Evolutionary conservation across 2,113 vertebrate genomes (phyloP).

Genomic region (Poecilia latipinna): DNA sequence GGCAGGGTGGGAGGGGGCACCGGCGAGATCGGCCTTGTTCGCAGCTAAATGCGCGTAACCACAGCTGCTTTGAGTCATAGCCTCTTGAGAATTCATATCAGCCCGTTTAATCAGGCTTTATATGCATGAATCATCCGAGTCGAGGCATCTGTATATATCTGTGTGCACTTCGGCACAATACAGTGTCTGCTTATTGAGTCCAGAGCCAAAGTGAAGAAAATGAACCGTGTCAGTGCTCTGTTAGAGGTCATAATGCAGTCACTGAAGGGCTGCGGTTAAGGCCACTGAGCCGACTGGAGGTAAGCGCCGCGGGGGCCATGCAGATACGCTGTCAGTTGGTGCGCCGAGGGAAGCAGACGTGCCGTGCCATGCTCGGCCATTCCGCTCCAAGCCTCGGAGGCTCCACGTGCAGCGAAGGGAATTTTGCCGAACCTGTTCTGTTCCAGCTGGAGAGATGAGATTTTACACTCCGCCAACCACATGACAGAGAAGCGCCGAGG

Average conservation of each 20-base stretch:
- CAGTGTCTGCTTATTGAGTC: conserved; percentile 44
- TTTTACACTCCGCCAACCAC: conserved; percentile 66
- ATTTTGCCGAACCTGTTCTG: conserved; percentile 78
- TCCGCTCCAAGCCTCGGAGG: conserved; percentile 65
- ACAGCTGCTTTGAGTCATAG: conserved; percentile 65
- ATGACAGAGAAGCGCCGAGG: conserved; percentile 62
- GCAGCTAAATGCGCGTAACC: conserved; percentile 64
- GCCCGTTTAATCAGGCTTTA: conserved; percentile 37
- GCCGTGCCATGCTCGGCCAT: conserved; percentile 68
- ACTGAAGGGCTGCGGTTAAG: conserved; percentile 40
- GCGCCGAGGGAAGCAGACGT: conserved; percentile 49
- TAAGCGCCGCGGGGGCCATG: conserved; percentile 55
- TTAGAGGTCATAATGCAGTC: conserved; percentile 65
- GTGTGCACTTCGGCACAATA: conserved; percentile 20
- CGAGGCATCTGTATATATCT: conserved; percentile 43
- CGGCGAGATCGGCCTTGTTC: conserved; percentile 42
- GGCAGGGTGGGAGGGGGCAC: conserved; percentile 28
- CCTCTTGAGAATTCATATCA: conserved; percentile 52
- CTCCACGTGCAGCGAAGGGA: conserved; percentile 65
- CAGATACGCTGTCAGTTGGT: conserved; percentile 49
- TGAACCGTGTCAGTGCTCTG: conserved; percentile 54
- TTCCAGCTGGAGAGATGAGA: conserved; percentile 71
- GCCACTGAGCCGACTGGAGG: conserved; percentile 50
- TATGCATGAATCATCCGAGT: conserved; percentile 47
- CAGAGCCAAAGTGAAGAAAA: conserved; percentile 38